A percentile compares a stretch with the other conserved stretches of the same genome.
Conservation (phyloP, 2,113 vertebrate species). For the Chaetodon trifascialis region DNA sequence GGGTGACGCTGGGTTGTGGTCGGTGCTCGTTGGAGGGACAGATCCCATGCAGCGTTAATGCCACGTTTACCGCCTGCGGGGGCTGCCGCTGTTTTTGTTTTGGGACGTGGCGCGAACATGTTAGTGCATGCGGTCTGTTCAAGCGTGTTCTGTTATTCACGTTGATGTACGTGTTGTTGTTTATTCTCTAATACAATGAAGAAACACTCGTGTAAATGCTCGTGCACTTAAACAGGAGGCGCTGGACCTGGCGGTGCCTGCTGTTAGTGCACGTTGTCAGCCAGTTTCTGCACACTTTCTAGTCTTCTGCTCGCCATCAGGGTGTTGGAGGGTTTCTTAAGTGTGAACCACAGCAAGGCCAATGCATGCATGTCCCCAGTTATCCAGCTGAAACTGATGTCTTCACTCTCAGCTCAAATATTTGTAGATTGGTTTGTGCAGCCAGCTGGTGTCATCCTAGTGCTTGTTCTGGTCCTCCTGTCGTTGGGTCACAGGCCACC, state of each 20-base stretch:
- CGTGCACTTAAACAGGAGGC: no score
- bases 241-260: neutral
- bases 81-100: neutral
- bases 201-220: neutral
- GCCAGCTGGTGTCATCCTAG: neutral
- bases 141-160: neutral
- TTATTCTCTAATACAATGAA: neutral
- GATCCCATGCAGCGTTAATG: neutral
- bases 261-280: neutral
- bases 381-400: neutral
- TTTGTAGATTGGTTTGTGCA: neutral
- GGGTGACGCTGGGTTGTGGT: neutral
- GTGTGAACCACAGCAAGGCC: neutral
- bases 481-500: neutral
- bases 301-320: neutral
- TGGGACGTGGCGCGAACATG: neutral
- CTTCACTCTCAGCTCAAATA: neutral
- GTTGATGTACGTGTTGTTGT: neutral
- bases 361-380: neutral
- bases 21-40: neutral
- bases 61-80: conserved; percentile 8
- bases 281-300: neutral
- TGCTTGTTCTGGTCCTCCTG: neutral
- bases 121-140: neutral
- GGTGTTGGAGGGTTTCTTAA: neutral